These are phyloP conservation scores for Thera obeliscata DNA, from an alignment of 2,888 invertebrate species.

Conservation along the genomic window DNA sequence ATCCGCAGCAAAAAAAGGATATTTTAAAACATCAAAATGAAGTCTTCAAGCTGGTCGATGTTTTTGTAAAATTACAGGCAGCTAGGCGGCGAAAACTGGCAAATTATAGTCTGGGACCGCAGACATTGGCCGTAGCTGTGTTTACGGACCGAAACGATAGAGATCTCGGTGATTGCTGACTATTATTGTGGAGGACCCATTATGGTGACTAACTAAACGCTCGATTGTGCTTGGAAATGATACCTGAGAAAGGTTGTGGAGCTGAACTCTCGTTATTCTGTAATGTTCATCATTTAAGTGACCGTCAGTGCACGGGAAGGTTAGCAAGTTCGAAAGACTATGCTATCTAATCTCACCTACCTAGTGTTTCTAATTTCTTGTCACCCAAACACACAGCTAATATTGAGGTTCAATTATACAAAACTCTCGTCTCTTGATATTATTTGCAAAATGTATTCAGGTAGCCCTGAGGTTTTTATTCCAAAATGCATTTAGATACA, in stretches of 20 bases:
- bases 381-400: background rate
- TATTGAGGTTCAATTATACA: background rate
- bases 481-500: background rate
- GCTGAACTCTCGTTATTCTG: conserved; percentile 30
- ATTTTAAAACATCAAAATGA: conserved; percentile 67
- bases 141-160: conserved; percentile 57
- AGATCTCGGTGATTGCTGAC: conserved; percentile 65
- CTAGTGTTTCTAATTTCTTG: too few species aligned
- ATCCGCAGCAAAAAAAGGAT: conserved; percentile 53
- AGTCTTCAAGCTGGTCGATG: conserved; percentile 67
- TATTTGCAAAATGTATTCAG: too few species aligned
- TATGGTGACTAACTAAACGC: conserved; percentile 59
- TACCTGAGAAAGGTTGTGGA: conserved; percentile 26
- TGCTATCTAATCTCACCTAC: too few species aligned
- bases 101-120: conserved; percentile 77
- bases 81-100: conserved; percentile 78
- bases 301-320: conserved; percentile 16
- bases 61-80: conserved; percentile 76
- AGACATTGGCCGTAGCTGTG: conserved; percentile 63
- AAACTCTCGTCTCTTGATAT: too few species aligned
- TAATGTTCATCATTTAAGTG: conserved; percentile 34
- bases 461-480: too few species aligned
- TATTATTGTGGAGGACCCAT: conserved; percentile 66
- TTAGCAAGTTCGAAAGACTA: background rate
- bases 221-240: conserved; percentile 41